Percentiles rank a stretch among this genome's conserved stretches.
These are phyloP conservation scores for Enoplosus armatus DNA, from an alignment of 2,797 vertebrate genomes.

Conservation along the genomic window DNA sequence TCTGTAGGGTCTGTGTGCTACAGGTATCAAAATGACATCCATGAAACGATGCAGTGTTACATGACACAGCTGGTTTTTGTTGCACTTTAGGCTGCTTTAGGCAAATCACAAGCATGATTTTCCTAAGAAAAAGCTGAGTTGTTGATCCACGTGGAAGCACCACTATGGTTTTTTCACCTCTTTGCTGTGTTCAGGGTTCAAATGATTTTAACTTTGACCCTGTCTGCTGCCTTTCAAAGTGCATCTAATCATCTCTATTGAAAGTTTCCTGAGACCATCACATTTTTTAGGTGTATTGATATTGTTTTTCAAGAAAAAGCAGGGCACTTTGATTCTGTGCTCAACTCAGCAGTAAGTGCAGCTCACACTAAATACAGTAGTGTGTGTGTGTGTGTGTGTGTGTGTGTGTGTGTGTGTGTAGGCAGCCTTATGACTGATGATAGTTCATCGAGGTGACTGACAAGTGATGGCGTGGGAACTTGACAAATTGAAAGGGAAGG, in stretches of 20 bases:
- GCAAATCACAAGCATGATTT: not conserved
- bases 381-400: too few relatives aligned
- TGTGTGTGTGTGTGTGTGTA: conserved; percentile 7
- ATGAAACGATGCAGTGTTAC: not conserved
- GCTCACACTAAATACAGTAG: conserved; percentile 3
- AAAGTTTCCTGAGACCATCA: not conserved
- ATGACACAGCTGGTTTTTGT: not conserved
- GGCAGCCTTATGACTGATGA: conserved; percentile 40
- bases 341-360: not conserved
- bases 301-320: not conserved
- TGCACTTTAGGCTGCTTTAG: not conserved
- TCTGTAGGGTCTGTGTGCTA: not conserved
- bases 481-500: conserved; percentile 35
- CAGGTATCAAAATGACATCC: not conserved
- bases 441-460: conserved; percentile 54
- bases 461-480: conserved; percentile 28
- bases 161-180: not conserved
- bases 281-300: not conserved
- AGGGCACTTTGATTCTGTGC: conserved; percentile 11
- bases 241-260: not conserved
- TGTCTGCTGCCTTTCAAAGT: not conserved
- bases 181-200: not conserved
- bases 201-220: not conserved
- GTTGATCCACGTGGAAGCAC: not conserved
- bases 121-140: not conserved